Percentiles rank a stretch among this genome's conserved stretches.
These are phyloP conservation scores for Synanthedon vespiformis DNA, from an alignment of 2,888 invertebrate genomes.

Conservation along the genomic window DNA sequence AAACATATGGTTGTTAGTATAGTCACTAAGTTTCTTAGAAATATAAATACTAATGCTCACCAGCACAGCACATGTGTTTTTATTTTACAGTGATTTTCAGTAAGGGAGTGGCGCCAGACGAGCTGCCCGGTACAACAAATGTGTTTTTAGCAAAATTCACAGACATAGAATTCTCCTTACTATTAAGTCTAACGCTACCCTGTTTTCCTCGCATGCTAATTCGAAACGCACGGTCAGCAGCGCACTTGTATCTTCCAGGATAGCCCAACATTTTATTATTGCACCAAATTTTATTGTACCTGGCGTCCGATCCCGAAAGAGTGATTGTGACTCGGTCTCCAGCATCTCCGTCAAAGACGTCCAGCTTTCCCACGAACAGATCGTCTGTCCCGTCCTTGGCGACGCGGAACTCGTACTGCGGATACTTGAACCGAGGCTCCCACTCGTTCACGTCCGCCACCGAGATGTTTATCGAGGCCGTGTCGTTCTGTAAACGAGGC, in stretches of 20 bases:
- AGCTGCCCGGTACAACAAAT: too few relatives aligned
- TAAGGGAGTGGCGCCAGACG: too few relatives aligned
- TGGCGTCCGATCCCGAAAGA: slow-evolving; percentile 77
- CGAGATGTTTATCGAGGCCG: slow-evolving; percentile 82
- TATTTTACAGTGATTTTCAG: too few relatives aligned
- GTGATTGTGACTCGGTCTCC: slow-evolving; percentile 80
- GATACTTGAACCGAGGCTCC: slow-evolving; percentile 90
- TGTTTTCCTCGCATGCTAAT: not conserved
- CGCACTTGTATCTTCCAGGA: not conserved
- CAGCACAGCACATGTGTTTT: too few relatives aligned
- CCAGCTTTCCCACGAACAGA: slow-evolving; percentile 74
- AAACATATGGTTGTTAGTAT: too few relatives aligned
- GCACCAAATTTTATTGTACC: slow-evolving; percentile 44
- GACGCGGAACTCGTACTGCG: slow-evolving; percentile 86
- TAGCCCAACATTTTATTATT: not conserved
- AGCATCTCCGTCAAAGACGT: slow-evolving; percentile 89
- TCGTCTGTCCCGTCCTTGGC: slow-evolving; percentile 23
- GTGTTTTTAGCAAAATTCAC: too few relatives aligned
- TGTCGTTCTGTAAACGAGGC: slow-evolving; percentile 78
- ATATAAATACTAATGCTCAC: too few relatives aligned
- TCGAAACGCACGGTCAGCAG: too few relatives aligned
- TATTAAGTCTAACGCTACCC: too few relatives aligned
- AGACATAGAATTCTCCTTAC: too few relatives aligned
- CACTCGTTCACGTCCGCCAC: slow-evolving; percentile 92
- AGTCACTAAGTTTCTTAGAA: too few relatives aligned